Conservation (phyloP, 2,113 vertebrate genomes). For the human (Homo sapiens) region DNA sequence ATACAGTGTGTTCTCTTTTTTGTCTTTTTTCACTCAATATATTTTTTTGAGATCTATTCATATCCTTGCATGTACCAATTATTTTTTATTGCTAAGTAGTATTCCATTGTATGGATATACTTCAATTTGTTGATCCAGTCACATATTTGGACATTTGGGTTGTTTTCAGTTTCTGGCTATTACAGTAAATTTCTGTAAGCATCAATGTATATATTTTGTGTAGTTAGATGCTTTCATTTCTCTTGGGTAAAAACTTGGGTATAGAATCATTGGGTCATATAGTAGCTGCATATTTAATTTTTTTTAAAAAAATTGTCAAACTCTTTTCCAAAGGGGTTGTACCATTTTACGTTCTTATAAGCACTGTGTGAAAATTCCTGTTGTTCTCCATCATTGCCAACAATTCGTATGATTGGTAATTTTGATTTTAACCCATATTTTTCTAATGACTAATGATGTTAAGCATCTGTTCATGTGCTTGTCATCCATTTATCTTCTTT, state of each 20-base stretch:
- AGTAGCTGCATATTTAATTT: not conserved
- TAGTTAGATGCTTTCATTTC: not conserved
- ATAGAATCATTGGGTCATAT: not conserved
- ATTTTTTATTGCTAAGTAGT: not conserved
- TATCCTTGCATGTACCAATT: not conserved
- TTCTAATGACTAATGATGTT: not conserved
- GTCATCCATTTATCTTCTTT: not conserved
- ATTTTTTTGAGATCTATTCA: not conserved
- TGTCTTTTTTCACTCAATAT: not conserved
- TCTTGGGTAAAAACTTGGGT: not conserved
- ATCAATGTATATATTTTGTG: not conserved
- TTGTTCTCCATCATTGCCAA: not conserved
- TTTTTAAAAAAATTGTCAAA: not conserved
- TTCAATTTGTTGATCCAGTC: not conserved
- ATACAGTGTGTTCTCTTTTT: not conserved
- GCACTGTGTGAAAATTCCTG: not conserved
- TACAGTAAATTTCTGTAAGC: not conserved
- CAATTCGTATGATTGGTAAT: not conserved
- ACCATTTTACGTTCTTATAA: not conserved
- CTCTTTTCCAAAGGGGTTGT: not conserved
- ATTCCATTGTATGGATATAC: not conserved
- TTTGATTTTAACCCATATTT: not conserved
- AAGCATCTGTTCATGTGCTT: not conserved
- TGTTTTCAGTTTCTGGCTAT: not conserved
- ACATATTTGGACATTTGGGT: not conserved